phyloP scores from a whole-genome alignment of 92 coral and sea anemone genomes.

The Paragorgia papillata region DNA sequence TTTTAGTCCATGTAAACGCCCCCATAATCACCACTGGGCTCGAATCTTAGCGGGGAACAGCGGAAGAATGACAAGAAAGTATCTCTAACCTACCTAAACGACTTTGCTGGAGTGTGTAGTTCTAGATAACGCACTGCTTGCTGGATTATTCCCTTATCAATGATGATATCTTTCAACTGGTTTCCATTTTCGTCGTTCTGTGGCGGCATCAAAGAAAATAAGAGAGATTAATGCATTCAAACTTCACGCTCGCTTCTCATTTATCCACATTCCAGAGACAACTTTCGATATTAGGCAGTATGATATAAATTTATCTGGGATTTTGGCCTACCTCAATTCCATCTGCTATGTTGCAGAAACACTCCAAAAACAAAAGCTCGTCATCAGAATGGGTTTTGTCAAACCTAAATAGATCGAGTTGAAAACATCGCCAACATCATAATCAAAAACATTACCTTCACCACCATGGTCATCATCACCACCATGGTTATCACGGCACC shows the following conservation, averaged over 20 bases:
- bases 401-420: conserved; percentile 62
- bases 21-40: no score
- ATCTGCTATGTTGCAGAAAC: conserved; percentile 95
- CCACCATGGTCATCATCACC: no score
- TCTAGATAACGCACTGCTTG: conserved; percentile 86
- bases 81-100: conserved; percentile 71
- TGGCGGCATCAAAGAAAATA: background rate
- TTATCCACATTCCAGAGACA: no score
- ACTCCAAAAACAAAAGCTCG: conserved; percentile 89
- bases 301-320: no score
- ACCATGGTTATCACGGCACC: no score
- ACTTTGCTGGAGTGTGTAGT: conserved; percentile 80
- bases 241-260: no score
- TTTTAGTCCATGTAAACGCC: no score
- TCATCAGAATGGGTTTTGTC: conserved; percentile 93
- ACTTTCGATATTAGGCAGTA: no score
- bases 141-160: conserved; percentile 86
- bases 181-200: conserved; percentile 93
- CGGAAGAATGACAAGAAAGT: no score
- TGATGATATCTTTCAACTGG: conserved; percentile 84
- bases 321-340: conserved; percentile 78
- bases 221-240: background rate
- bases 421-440: no score
- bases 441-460: no score
- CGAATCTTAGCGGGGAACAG: no score